These are phyloP conservation scores for Cassiopea xamachana DNA, from an alignment of 30 jellyfish, hydroid and myxozoan species.

Conservation along the genomic window DNA sequence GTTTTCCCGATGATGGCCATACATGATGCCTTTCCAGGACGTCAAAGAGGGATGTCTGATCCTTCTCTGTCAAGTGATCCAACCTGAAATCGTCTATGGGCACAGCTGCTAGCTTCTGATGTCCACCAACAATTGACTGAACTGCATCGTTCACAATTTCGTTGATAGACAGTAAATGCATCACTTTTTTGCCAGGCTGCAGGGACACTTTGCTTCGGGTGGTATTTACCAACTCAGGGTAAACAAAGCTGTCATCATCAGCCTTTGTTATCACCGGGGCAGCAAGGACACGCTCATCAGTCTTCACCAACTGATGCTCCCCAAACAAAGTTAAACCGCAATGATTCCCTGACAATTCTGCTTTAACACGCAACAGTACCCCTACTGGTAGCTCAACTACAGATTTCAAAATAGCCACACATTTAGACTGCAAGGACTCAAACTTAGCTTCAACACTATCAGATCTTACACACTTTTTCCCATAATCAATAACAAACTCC, in stretches of 20 bases:
- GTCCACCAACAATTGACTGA: conserved; percentile 12
- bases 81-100: conserved; percentile 39
- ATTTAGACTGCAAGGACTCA: conserved; percentile 66
- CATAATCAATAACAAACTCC: conserved; percentile 50
- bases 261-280: conserved; percentile 74
- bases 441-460: conserved; percentile 39
- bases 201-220: conserved; percentile 9
- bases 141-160: conserved; percentile 21
- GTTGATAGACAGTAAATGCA: conserved; percentile 62
- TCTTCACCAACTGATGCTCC: conserved; percentile 8
- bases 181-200: conserved; percentile 76
- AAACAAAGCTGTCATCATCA: conserved; percentile 56
- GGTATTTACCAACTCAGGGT: conserved; percentile 54
- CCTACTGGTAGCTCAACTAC: conserved; percentile 69
- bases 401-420: conserved; percentile 71
- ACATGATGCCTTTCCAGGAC: conserved; percentile 26
- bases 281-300: not conserved
- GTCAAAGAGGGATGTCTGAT: conserved; percentile 47
- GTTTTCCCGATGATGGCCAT: conserved; percentile 1
- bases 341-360: conserved; percentile 73
- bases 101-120: conserved; percentile 38
- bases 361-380: conserved; percentile 5
- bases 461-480: not conserved
- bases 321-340: conserved; percentile 78
- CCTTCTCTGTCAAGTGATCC: conserved; percentile 34